Evolutionary conservation across 2,888 invertebrate species (phyloP).

Genomic region (Athalia rosae): DNA sequence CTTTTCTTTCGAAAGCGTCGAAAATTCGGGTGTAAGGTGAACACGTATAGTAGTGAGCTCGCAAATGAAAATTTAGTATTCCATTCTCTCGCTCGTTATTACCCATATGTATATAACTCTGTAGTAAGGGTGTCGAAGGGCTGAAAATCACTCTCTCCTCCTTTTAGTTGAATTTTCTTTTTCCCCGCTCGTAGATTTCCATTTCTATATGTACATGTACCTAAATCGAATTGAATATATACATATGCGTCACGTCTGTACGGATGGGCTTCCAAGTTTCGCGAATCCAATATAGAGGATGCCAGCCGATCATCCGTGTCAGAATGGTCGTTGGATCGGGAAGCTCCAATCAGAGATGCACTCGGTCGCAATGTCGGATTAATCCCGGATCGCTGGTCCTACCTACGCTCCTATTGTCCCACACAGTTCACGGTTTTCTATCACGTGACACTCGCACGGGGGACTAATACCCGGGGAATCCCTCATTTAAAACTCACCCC

Average conservation of each 20-base stretch:
- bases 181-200: no score
- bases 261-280: conserved; percentile 3
- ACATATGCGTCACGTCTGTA: neutral
- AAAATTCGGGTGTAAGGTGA: no score
- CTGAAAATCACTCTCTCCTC: no score
- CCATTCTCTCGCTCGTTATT: no score
- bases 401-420: conserved; percentile 27
- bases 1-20: no score
- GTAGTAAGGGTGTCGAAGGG: no score
- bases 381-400: conserved; percentile 33
- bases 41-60: no score
- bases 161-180: no score
- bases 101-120: no score
- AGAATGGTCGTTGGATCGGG: conserved; percentile 32
- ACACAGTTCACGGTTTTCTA: conserved; percentile 3
- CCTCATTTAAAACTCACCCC: neutral
- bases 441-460: conserved; percentile 27
- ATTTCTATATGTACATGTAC: no score
- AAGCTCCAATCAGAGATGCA: conserved; percentile 42
- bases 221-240: no score
- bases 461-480: neutral
- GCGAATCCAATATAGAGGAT: conserved; percentile 41
- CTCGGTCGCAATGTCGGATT: conserved; percentile 39
- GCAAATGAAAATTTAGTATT: no score
- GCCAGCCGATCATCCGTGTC: conserved; percentile 29